Evolutionary conservation across 2,888 invertebrate genomes (phyloP).

Genomic region (Drosophila limbata): DNA sequence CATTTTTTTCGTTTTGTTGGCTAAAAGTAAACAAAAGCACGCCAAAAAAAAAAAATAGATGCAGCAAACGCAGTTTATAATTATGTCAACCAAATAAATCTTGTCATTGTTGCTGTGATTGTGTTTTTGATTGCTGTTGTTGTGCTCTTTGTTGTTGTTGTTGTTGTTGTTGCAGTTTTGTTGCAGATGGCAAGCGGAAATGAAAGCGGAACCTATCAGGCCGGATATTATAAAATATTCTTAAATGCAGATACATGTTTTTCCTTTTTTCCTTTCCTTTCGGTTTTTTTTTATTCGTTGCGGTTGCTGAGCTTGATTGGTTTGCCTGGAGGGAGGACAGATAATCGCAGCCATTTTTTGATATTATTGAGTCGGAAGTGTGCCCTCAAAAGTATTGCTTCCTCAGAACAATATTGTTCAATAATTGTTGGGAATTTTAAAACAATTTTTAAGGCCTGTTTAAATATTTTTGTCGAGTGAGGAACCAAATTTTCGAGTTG

Average conservation of each 20-base stretch:
- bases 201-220: conserved; percentile 52
- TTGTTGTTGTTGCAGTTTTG: conserved; percentile 32
- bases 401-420: background rate
- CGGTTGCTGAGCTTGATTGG: conserved; percentile 44
- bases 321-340: conserved; percentile 13
- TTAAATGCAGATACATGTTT: conserved; percentile 61
- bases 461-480: no score
- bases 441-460: background rate
- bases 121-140: conserved; percentile 2
- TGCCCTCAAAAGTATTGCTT: conserved; percentile 8
- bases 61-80: conserved; percentile 70
- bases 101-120: conserved; percentile 34
- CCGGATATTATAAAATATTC: conserved; percentile 71
- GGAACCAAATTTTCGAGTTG: no score
- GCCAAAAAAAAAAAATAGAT: conserved; percentile 57
- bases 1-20: conserved; percentile 9
- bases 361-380: conserved; percentile 15
- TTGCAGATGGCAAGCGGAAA: conserved; percentile 52
- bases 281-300: conserved; percentile 30
- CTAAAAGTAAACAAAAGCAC: conserved; percentile 68
- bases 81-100: conserved; percentile 65
- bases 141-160: conserved; percentile 16
- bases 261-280: background rate
- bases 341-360: conserved; percentile 11
- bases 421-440: background rate